Conservation (phyloP, 2,113 vertebrate species). For the Myanophis thanlyinensis region DNA sequence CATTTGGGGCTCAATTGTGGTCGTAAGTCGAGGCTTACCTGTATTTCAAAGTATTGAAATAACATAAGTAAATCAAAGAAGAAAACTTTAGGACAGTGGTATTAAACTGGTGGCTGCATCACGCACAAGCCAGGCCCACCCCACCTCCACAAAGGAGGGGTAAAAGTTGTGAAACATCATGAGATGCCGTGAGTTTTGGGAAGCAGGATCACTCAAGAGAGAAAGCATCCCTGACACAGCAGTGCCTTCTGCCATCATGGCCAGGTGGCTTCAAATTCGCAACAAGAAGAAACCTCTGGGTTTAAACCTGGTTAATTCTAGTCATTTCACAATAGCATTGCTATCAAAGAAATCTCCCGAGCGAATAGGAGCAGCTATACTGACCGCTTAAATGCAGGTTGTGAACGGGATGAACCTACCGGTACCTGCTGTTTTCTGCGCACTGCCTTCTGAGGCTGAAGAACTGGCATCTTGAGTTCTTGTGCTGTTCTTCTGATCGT, state of each 20-base stretch:
- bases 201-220: not conserved
- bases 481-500: slow-evolving; percentile 69
- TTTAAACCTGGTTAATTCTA: not conserved
- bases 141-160: too few species aligned
- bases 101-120: too few species aligned
- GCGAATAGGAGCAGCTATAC: not conserved
- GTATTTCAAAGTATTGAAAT: not conserved
- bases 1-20: too few species aligned
- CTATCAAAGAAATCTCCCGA: not conserved
- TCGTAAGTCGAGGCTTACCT: too few species aligned
- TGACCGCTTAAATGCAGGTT: not conserved
- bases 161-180: too few species aligned
- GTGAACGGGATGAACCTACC: slow-evolving; percentile 46
- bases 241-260: not conserved
- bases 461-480: slow-evolving; percentile 51
- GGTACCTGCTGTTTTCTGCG: slow-evolving; percentile 49
- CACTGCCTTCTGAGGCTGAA: slow-evolving; percentile 33
- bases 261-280: not conserved
- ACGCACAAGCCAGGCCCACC: too few species aligned
- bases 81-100: too few species aligned
- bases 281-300: not conserved
- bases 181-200: too few species aligned
- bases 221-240: not conserved
- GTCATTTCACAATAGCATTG: not conserved
- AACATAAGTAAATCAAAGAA: not conserved